Evolutionary conservation across 2,888 invertebrate genomes (phyloP).

Genomic region (Adineta ricciae): DNA sequence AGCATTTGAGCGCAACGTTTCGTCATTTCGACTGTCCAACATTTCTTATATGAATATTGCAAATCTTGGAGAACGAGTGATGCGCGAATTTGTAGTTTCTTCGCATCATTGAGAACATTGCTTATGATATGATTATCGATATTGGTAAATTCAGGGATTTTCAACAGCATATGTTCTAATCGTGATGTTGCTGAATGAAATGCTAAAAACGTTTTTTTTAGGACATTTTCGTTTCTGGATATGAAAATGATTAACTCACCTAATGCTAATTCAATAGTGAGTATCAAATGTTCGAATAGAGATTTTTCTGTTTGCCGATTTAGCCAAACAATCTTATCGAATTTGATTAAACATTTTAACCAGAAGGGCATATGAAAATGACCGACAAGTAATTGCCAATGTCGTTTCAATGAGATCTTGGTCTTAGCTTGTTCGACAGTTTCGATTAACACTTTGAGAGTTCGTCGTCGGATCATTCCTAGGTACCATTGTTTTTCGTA

Average conservation of each 20-base stretch:
- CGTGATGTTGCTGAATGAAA: background rate
- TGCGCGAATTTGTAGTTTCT: background rate
- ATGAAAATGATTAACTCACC: background rate
- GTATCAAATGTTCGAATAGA: background rate
- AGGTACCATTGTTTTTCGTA: conserved; percentile 20
- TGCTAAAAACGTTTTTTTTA: background rate
- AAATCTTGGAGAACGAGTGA: background rate
- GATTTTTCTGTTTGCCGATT: background rate
- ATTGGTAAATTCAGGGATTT: background rate
- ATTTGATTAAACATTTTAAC: background rate
- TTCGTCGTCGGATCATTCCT: conserved; percentile 3
- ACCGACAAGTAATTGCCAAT: background rate
- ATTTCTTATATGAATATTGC: background rate
- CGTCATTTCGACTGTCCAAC: background rate
- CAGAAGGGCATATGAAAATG: background rate
- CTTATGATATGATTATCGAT: background rate
- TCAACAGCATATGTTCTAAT: background rate
- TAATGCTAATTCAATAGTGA: background rate
- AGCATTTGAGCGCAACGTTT: background rate
- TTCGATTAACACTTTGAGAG: background rate
- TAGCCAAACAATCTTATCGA: background rate
- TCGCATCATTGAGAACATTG: background rate
- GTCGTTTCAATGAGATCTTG: background rate
- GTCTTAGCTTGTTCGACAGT: background rate
- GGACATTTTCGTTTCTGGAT: too few species aligned